These are phyloP conservation scores for Drosophila mayri DNA, from an alignment of 1,140 invertebrate species.

Conservation along the genomic window DNA sequence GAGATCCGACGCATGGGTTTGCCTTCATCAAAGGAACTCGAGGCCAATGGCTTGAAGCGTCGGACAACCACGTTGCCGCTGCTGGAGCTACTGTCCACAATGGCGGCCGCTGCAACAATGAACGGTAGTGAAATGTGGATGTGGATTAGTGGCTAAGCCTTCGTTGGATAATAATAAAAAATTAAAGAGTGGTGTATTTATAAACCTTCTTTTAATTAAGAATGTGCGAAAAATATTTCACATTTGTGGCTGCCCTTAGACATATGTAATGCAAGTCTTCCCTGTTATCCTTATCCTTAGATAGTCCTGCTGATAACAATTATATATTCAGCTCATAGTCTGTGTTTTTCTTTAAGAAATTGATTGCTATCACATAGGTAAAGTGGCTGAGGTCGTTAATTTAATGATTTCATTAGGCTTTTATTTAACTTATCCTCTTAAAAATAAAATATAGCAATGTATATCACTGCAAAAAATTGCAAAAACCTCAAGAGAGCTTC, in stretches of 20 bases:
- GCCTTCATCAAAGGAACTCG: constrained; percentile 89
- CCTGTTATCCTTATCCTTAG: background rate
- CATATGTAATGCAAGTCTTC: background rate
- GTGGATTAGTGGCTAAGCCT: background rate
- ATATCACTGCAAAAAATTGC: accelerated
- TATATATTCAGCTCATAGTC: background rate
- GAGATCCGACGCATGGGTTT: constrained; percentile 94
- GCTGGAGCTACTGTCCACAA: constrained; percentile 37
- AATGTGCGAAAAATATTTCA: constrained; percentile 21
- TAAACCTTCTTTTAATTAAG: constrained; percentile 3
- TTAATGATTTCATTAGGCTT: background rate
- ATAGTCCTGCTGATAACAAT: constrained; percentile 1
- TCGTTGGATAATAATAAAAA: constrained; percentile 4
- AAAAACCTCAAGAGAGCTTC: background rate
- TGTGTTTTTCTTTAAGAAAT: background rate
- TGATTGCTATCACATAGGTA: background rate
- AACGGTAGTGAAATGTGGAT: background rate
- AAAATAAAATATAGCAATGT: background rate
- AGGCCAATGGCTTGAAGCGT: constrained; percentile 71
- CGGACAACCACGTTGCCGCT: constrained; percentile 58
- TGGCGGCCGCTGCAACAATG: constrained; percentile 43
- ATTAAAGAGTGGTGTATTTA: constrained; percentile 22
- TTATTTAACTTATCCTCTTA: background rate
- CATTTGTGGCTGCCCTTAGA: background rate
- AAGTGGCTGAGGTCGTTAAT: background rate